Conservation (phyloP, 2,888 invertebrate genomes). For the Eremobia ochroleuca region DNA sequence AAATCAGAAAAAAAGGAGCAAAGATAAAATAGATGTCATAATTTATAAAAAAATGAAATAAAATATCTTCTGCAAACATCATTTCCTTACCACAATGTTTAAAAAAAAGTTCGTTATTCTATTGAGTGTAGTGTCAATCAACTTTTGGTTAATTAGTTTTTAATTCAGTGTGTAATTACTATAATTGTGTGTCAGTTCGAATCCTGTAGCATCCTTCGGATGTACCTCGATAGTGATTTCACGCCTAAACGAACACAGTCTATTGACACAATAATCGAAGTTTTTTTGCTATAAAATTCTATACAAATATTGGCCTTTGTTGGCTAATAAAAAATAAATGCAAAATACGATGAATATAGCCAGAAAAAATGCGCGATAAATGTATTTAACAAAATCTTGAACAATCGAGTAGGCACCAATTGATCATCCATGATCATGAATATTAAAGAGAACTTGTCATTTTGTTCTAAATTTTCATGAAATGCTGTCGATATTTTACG, state of each 20-base stretch:
- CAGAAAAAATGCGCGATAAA: slow-evolving; percentile 6
- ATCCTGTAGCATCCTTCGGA: slow-evolving; percentile 49
- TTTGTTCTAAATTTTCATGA: slow-evolving; percentile 32
- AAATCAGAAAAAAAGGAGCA: not conserved
- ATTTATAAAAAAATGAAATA: not conserved
- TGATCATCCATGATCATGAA: slow-evolving; percentile 26
- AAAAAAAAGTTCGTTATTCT: not conserved
- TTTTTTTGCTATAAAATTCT: slow-evolving; percentile 33
- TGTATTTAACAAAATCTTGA: slow-evolving; percentile 15
- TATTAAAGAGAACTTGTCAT: slow-evolving; percentile 23
- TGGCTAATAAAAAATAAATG: slow-evolving; percentile 1
- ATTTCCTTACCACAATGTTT: not conserved
- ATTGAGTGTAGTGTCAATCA: slow-evolving; percentile 24
- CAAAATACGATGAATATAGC: not conserved
- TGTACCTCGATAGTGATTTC: slow-evolving; percentile 45
- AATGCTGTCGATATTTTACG: slow-evolving; percentile 26
- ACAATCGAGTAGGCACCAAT: not conserved
- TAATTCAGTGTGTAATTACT: slow-evolving; percentile 62
- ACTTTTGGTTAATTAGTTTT: slow-evolving; percentile 46
- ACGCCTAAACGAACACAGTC: slow-evolving; percentile 44
- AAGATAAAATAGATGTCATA: not conserved
- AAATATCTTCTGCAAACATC: not conserved
- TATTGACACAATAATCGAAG: slow-evolving; percentile 45
- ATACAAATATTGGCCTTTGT: slow-evolving; percentile 41
- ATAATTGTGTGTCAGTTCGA: slow-evolving; percentile 34